Percentiles rank a stretch among this genome's conserved stretches.
Conservation (phyloP, 1,140 invertebrate genomes). For the Drosophila subpulchrella region DNA sequence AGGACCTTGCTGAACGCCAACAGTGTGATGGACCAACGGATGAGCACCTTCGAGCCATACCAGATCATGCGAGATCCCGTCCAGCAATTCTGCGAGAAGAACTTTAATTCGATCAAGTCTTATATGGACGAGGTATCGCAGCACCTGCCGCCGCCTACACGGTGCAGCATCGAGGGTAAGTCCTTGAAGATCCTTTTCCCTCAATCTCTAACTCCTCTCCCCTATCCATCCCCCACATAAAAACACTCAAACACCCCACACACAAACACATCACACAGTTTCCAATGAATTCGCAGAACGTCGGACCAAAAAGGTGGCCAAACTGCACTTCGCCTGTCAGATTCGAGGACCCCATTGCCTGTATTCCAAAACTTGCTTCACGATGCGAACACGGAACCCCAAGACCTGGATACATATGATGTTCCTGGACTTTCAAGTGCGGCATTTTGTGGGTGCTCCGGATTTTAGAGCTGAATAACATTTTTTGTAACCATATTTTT, state of each 20-base stretch:
- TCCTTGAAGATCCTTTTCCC: conserved; percentile 6
- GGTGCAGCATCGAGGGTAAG: conserved; percentile 95
- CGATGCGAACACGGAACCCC: conserved; percentile 93
- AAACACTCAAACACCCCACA: conserved; percentile 25
- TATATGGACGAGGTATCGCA: conserved; percentile 95
- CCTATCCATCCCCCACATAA: conserved; percentile 23
- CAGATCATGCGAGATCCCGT: conserved; percentile 94
- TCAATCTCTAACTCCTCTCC: conserved; percentile 22
- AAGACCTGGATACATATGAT: conserved; percentile 97
- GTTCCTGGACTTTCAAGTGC: conserved; percentile 95
- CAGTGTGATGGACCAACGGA: conserved; percentile 88
- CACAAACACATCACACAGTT: conserved; percentile 71
- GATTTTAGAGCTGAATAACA: too few relatives aligned
- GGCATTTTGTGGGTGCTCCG: conserved; percentile 70
- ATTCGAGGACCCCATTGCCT: conserved; percentile 94
- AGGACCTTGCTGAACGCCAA: conserved; percentile 89
- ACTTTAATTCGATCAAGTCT: conserved; percentile 94
- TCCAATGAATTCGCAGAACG: conserved; percentile 88
- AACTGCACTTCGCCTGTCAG: conserved; percentile 95
- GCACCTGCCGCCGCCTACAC: conserved; percentile 93
- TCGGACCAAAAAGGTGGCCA: conserved; percentile 93
- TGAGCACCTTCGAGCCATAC: conserved; percentile 94
- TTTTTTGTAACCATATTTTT: neutral
- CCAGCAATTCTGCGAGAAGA: conserved; percentile 97
- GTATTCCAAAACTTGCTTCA: conserved; percentile 94